A percentile compares a stretch with the other conserved stretches of the same genome.
These are phyloP conservation scores for Entomyzon cyanotis DNA, from an alignment of 2,113 vertebrate species.

Conservation along the genomic window DNA sequence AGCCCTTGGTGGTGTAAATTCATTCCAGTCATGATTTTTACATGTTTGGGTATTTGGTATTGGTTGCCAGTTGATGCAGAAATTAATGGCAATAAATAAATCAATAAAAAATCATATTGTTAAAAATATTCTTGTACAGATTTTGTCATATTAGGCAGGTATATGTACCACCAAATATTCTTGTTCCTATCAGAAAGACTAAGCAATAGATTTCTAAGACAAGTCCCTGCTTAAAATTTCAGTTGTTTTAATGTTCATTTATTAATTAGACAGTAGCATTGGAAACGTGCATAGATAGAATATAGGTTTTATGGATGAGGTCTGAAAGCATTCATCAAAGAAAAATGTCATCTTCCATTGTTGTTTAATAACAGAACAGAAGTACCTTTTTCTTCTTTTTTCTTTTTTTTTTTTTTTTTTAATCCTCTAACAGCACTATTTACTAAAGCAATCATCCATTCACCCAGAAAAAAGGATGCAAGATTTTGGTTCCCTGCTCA, in stretches of 20 bases:
- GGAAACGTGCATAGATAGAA: neutral
- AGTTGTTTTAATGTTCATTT: neutral
- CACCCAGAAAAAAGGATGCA: neutral
- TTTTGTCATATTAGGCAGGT: neutral
- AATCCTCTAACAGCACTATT: neutral
- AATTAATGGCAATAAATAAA: neutral
- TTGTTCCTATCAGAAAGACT: neutral
- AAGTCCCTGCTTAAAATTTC: neutral
- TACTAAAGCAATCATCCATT: neutral
- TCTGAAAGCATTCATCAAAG: neutral
- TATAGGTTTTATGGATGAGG: neutral
- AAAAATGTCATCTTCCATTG: neutral
- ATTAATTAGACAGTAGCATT: neutral
- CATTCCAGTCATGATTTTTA: neutral
- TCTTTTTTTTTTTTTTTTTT: neutral
- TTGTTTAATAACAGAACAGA: neutral
- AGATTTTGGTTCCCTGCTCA: neutral
- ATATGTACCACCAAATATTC: neutral
- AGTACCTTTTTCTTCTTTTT: fast-evolving
- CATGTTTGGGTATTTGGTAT: neutral
- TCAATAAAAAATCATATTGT: neutral
- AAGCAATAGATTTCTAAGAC: neutral
- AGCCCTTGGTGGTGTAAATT: neutral
- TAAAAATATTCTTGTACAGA: neutral
- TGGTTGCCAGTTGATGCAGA: neutral